phyloP scores from a whole-genome alignment of 2,797 vertebrate species.

The Remorina albescens region DNA sequence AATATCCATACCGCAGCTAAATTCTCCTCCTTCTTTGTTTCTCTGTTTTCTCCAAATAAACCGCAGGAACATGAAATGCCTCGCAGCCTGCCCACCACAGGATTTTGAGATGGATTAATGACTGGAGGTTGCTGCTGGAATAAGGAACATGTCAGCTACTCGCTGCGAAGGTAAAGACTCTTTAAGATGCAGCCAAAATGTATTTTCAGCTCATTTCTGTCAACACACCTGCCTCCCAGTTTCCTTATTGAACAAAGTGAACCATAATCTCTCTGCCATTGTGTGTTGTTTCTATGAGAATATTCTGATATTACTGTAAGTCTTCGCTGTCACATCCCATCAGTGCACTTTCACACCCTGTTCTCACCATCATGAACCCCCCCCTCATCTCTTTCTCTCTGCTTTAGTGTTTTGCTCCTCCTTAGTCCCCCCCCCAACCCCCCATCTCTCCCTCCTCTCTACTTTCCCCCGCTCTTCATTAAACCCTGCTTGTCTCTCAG shows the following conservation, averaged over 20 bases:
- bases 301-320: neutral
- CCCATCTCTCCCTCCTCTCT: constrained; percentile 16
- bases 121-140: neutral
- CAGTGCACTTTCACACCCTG: constrained; percentile 49
- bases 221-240: neutral
- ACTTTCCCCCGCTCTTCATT: constrained; percentile 63
- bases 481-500: constrained; percentile 72
- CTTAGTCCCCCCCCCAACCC: constrained; percentile 31
- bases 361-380: constrained; percentile 43
- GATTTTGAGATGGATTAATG: neutral
- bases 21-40: neutral
- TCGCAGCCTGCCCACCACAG: neutral
- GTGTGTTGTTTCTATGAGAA: neutral
- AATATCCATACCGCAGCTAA: too few species aligned
- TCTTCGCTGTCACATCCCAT: constrained; percentile 40
- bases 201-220: neutral
- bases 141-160: neutral
- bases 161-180: neutral
- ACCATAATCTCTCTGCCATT: neutral
- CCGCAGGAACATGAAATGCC: neutral
- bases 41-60: too few species aligned
- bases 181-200: neutral
- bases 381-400: constrained; percentile 70
- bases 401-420: constrained; percentile 82
- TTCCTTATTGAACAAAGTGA: neutral